These are phyloP conservation scores for Hoplias malabaricus DNA, from an alignment of 2,113 vertebrate species.

Conservation along the genomic window DNA sequence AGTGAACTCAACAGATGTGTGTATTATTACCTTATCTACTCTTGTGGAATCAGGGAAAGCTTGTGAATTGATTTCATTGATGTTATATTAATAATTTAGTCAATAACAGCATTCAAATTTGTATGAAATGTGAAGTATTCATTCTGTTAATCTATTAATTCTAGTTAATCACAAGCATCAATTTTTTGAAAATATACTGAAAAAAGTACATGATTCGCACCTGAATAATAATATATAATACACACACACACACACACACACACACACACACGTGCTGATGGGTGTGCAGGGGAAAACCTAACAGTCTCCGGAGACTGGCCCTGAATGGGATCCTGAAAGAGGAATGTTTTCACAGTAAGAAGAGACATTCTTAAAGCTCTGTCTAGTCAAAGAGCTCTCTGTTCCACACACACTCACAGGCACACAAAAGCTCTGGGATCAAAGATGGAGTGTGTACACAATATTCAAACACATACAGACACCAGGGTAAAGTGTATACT, in stretches of 20 bases:
- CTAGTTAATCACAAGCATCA: conserved; percentile 11
- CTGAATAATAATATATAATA: too few relatives aligned
- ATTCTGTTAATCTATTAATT: too few relatives aligned
- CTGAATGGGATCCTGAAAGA: conserved; percentile 73
- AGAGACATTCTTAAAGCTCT: conserved; percentile 47
- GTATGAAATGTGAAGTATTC: too few relatives aligned
- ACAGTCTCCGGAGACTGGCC: conserved; percentile 58
- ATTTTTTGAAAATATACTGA: not conserved
- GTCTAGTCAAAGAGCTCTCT: conserved; percentile 81
- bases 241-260: too few relatives aligned
- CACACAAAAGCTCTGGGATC: conserved; percentile 12
- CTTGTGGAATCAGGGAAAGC: too few relatives aligned
- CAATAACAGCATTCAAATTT: too few relatives aligned
- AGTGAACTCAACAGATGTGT: too few relatives aligned
- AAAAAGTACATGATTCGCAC: too few relatives aligned
- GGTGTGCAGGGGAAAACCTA: conserved; percentile 43
- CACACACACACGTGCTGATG: too few relatives aligned
- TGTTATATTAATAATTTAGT: too few relatives aligned
- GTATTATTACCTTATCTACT: too few relatives aligned
- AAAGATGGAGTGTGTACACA: not conserved
- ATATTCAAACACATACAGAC: not conserved
- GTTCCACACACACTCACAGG: conserved; percentile 74
- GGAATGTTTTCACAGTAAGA: conserved; percentile 79
- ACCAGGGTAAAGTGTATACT: not conserved
- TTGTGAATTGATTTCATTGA: too few relatives aligned